Percentiles rank a stretch among this genome's conserved stretches.
phyloP scores from a whole-genome alignment of 2,888 invertebrate genomes.

The Fragum fragum region DNA sequence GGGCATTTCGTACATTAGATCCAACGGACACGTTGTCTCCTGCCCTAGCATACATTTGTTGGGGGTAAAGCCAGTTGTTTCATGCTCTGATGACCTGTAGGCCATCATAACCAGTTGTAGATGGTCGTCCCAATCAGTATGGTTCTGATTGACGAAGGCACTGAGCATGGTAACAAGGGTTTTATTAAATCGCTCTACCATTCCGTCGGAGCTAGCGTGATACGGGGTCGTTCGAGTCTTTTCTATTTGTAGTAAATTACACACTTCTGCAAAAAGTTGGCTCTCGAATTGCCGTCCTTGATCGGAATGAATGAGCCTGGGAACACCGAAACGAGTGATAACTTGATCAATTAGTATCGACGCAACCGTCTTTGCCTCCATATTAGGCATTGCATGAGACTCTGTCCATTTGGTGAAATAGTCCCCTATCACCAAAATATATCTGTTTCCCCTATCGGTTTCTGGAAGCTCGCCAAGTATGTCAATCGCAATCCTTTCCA shows the following conservation, averaged over 20 bases:
- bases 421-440: too few species aligned
- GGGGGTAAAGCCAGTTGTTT: slow-evolving; percentile 44
- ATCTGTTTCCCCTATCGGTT: slow-evolving; percentile 1
- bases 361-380: slow-evolving; percentile 4
- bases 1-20: slow-evolving; percentile 36
- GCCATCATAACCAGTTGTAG: slow-evolving; percentile 46
- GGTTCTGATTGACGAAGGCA: slow-evolving; percentile 41
- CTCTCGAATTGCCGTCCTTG: slow-evolving; percentile 18
- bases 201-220: slow-evolving; percentile 39
- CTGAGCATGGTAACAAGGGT: slow-evolving; percentile 42
- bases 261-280: slow-evolving; percentile 10
- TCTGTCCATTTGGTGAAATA: slow-evolving; percentile 18
- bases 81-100: slow-evolving; percentile 43
- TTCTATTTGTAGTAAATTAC: background rate
- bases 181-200: slow-evolving; percentile 39
- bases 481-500: slow-evolving; percentile 18
- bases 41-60: slow-evolving; percentile 44
- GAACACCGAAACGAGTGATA: background rate
- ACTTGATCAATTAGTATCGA: background rate
- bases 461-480: slow-evolving; percentile 4
- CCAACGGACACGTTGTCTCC: slow-evolving; percentile 35
- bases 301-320: background rate
- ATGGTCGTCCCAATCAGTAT: slow-evolving; percentile 55
- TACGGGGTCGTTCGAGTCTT: slow-evolving; percentile 13
- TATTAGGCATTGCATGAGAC: slow-evolving; percentile 14